These are phyloP conservation scores for Piaya cayana DNA, from an alignment of 2,113 vertebrate species.

Conservation along the genomic window DNA sequence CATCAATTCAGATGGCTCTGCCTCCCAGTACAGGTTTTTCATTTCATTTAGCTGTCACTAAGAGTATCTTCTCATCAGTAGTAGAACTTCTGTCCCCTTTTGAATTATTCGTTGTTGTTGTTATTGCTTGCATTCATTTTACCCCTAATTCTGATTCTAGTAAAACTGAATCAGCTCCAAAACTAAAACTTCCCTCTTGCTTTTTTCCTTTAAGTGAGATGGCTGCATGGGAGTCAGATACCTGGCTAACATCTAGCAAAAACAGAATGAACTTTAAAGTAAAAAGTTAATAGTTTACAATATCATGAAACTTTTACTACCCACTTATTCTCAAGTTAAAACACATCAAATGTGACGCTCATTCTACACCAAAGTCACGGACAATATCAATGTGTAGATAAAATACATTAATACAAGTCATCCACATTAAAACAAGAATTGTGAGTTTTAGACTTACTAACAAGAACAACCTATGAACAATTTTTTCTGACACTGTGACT, in stretches of 20 bases:
- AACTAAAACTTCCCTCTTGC: neutral
- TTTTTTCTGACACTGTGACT: neutral
- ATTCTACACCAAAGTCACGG: neutral
- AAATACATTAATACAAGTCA: neutral
- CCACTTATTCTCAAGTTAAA: neutral
- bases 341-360: neutral
- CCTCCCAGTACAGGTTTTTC: neutral
- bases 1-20: neutral
- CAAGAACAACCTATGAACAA: neutral
- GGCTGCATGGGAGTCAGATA: neutral
- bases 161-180: neutral
- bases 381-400: neutral
- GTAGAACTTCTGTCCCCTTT: neutral
- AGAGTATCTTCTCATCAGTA: neutral
- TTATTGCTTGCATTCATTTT: neutral
- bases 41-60: conserved; percentile 1
- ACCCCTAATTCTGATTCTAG: neutral
- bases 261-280: neutral
- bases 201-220: neutral
- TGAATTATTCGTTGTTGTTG: neutral
- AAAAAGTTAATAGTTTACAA: neutral
- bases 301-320: neutral
- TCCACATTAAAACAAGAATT: neutral
- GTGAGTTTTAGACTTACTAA: neutral
- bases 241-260: neutral